phyloP scores from a whole-genome alignment of 2,888 invertebrate genomes.

The Eledona agricola region DNA sequence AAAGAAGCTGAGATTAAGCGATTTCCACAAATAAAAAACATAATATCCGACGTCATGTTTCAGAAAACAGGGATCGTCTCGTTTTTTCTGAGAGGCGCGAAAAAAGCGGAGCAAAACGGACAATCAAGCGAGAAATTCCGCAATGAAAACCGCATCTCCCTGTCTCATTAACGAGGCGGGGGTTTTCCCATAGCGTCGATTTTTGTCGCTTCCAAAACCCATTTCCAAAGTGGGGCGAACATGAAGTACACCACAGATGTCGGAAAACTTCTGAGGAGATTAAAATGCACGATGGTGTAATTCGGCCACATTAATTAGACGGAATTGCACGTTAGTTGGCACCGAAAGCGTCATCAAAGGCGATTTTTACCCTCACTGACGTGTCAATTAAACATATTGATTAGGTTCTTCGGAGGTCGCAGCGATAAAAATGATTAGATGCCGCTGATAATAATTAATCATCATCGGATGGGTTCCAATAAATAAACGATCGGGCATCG shows the following conservation, averaged over 20 bases:
- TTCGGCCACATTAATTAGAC: too few relatives aligned
- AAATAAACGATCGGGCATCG: constrained; percentile 24
- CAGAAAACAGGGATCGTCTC: too few relatives aligned
- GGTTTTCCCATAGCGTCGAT: neutral
- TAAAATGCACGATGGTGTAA: too few relatives aligned
- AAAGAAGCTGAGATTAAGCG: too few relatives aligned
- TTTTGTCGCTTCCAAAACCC: too few relatives aligned
- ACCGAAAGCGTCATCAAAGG: too few relatives aligned
- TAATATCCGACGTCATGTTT: too few relatives aligned
- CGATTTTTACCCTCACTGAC: constrained; percentile 11
- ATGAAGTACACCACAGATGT: too few relatives aligned
- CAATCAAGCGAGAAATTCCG: constrained; percentile 1
- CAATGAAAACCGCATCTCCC: constrained; percentile 6
- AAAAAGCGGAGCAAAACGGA: constrained; percentile 1
- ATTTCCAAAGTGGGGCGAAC: too few relatives aligned
- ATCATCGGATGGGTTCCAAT: constrained; percentile 12
- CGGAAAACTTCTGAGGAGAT: too few relatives aligned
- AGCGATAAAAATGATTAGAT: constrained; percentile 28
- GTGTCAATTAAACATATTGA: constrained; percentile 26
- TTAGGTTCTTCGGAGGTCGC: constrained; percentile 11
- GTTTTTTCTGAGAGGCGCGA: neutral
- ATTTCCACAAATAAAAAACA: too few relatives aligned
- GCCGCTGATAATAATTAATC: constrained; percentile 25
- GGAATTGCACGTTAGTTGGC: too few relatives aligned
- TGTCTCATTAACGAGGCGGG: constrained; percentile 2